Base-by-base conservation (phyloP, 2,797 vertebrate genomes). In the Neosilurus mollespiculum region DNA sequence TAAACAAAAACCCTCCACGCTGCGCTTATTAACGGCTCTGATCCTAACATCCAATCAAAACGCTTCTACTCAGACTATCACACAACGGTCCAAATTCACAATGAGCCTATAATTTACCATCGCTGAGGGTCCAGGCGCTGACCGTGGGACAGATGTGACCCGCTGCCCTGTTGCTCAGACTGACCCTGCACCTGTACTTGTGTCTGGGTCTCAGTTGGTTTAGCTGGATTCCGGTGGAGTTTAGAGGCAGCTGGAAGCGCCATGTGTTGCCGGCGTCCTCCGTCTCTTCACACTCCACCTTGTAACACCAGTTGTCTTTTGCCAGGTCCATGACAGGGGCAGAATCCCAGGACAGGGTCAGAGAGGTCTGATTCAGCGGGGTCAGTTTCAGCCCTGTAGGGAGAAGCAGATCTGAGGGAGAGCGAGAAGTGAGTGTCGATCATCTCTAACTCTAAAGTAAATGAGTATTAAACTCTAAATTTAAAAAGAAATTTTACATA, bases 81-180 rank as follows among this genome's bases (percentile, higher is more conserved):
- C 9, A 15, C 56, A 9, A 2, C 26, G 0, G 3, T 20, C 22
- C 30, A 70, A 72, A 70, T 10, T 20, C 24, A 58, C 9, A 80
- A 26, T 43, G 26, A 80, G 26, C 12, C 16, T n/a, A 10, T 56
- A 20, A 56, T 70, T 88, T 86, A 97, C 96, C 92, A 84, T 97
- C 91, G 8, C 96, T 97, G 72, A 95, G 94, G 51, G 96, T 97
- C 96, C 96, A 96, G 0, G 95, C 93, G 0, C 88, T 92, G 22
- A 95, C 89, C 15, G 92, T 91, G 82, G 94, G 92, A 86, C 95
- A 95, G 93, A 93, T 94, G 86, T 94, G 94, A 80, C 94, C 94
- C 64, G 91, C 90, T 16, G 92, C 91, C 61, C 91, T 94, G 86
- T 91, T 94, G 84, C 94, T 94, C 59, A 95, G 92, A 80, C 93